Evolutionary conservation across 2,113 vertebrate genomes (phyloP).

Genomic region (Calonectris borealis): DNA sequence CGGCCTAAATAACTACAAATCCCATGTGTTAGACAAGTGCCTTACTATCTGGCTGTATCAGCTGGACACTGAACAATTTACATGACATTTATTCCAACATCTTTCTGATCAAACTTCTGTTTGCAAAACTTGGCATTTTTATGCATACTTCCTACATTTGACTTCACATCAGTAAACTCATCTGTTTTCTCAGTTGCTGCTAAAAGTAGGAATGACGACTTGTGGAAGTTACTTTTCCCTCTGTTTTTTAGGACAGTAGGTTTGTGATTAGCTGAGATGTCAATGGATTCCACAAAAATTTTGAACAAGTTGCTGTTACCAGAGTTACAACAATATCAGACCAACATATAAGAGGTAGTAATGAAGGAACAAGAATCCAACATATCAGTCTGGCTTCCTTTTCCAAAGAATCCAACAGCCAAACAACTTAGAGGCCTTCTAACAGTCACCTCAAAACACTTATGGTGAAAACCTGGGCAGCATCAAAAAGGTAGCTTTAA

Average conservation of each 20-base stretch:
- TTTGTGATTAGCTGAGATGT: background rate
- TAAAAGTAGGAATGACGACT: background rate
- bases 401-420: background rate
- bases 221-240: background rate
- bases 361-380: background rate
- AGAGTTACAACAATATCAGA: background rate
- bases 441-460: background rate
- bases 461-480: background rate
- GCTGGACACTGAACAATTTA: background rate
- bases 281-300: background rate
- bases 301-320: background rate
- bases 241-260: background rate
- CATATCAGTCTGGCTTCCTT: background rate
- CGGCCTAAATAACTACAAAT: background rate
- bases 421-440: background rate
- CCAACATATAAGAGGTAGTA: background rate
- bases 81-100: background rate
- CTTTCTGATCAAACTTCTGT: background rate
- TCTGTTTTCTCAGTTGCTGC: background rate
- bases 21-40: too few relatives aligned
- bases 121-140: background rate
- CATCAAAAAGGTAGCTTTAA: background rate
- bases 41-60: background rate
- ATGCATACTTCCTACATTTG: rapidly evolving
- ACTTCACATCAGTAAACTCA: background rate